Evolutionary conservation across 2,797 vertebrate genomes (phyloP), one percentile per base, ranked within the genome.

Genomic region (Danio jaintianensis): DNA sequence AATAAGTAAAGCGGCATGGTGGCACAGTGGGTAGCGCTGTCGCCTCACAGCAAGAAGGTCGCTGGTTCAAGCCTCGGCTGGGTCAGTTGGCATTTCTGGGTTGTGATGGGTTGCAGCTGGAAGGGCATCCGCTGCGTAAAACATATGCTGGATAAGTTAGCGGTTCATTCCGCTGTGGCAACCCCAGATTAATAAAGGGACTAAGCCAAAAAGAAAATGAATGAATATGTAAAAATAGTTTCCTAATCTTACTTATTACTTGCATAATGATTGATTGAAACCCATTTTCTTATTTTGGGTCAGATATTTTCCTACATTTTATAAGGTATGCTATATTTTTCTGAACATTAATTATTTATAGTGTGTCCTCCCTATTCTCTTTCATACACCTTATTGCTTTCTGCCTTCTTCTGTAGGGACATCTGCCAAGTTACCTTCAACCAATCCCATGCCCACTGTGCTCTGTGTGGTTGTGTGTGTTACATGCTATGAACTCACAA

Each of bases 391-490:
- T 75, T 74, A 64, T 69, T 6, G n/a, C 29, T 62, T 58, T 71
- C 64, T 63, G 36, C 78, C 47, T 62, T 52, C 52, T 38, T 75
- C 63, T 50, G 16, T 52, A 63, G 53, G 40, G 56, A 64, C 56
- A 20, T 85, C 68, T 80, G 80, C 40, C 62, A 72, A 63, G 59
- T 76, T 79, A 45, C 73, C 67, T 50, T 72, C 55, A 80, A 79
- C 61, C 59, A 78, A 69, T 69, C 53, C 7, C 61, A 52, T 62
- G 67, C 61, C 42, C 40, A 75, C 62, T 76, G 64, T 71, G 69
- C 52, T 48, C 47, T 76, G 67, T 76, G 67, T 22, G 79, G 72
- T 74, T 66, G 43, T 66, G 13, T 53, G 29, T 74, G 53, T 61
- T 63, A 42, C 43, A 59, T 59, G 71, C 6, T 59, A 78, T 61